Base-by-base conservation (phyloP, 2,113 vertebrate species). In the Hemicordylus capensis region DNA sequence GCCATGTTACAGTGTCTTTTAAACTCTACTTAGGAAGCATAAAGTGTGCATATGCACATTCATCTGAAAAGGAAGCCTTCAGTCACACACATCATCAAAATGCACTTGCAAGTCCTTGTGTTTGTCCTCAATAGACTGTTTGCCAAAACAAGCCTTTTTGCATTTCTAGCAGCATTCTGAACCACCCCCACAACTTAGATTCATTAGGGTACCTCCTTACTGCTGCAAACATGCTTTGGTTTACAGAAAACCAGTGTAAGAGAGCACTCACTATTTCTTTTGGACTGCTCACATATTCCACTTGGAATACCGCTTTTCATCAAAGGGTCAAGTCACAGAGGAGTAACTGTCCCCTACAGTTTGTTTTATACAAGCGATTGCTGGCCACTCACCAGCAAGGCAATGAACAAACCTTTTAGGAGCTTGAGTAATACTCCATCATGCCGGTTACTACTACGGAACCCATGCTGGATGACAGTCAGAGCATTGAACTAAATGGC, bases 81-180 rank as follows among this genome's bases (percentile, higher is more conserved):
- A 26, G 37, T 15, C 24, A 19, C 37, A n/a, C 6, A 2, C 63
- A 84, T 24, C 78, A 44, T 90, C 44, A 86, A 91, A 37, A 37
- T 7, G 11, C 70, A 88, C 83, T 93, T 88, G 63, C 89, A 90
- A 22, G 83, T 84, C 54, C 81, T 87, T 17, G 0, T 83, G 78
- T 75, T 74, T 34, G 84, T 81, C 66, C 73, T 8, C 69, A 22
- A 46, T 28, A 86, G 58, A 54, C 89, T 69, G 87, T 64, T 37
- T 75, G 88, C 87, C 74, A 85, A 90, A 69, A 85, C 64, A 86
- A 0, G 20, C 56, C 70, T 7, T 59, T 87, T 56, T n/a, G n/a
- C 46, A 10, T 28, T 81, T 69, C 22, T 42, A 6, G 66, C 39
- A 70, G 7, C 24, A 56, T 58, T 17, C 58, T 34, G 34, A 54